These are phyloP conservation scores for Lepus timidus DNA, from an alignment of 2,113 vertebrate species.

Conservation along the genomic window DNA sequence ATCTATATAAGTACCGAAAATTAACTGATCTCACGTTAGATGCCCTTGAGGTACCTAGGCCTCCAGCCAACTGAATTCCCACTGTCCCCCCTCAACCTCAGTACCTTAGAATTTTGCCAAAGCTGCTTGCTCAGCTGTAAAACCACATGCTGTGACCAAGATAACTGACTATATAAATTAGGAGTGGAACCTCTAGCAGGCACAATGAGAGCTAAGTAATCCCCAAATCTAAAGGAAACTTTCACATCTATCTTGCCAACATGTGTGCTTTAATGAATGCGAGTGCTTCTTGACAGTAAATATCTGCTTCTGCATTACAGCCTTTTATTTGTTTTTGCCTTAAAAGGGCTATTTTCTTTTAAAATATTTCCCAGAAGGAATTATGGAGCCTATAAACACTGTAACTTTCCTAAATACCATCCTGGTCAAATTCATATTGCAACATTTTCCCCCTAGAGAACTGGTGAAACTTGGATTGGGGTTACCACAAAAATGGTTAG, in stretches of 20 bases:
- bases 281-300: background rate
- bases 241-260: slow-evolving; percentile 67
- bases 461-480: background rate
- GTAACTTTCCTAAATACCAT: background rate
- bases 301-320: background rate
- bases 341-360: slow-evolving; percentile 9
- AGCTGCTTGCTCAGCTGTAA: slow-evolving; percentile 70
- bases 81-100: slow-evolving; percentile 3
- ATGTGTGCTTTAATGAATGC: background rate
- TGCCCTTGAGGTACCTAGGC: slow-evolving; percentile 74
- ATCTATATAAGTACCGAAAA: slow-evolving; percentile 73
- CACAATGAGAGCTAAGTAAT: slow-evolving; percentile 61
- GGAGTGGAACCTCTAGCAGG: slow-evolving; percentile 51
- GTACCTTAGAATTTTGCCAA: slow-evolving; percentile 72
- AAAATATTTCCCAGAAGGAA: slow-evolving; percentile 23
- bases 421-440: background rate
- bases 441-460: slow-evolving; percentile 1
- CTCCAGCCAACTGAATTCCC: slow-evolving; percentile 68
- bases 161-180: slow-evolving; percentile 80
- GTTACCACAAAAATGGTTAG: background rate
- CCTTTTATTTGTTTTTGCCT: background rate
- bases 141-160: slow-evolving; percentile 71
- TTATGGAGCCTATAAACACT: background rate
- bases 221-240: slow-evolving; percentile 38
- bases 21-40: slow-evolving; percentile 70